Evolutionary conservation across 30 jellyfish, hydroid and myxozoan genomes (phyloP), one percentile per base, ranked within the genome.

Genomic region (Mastigias papua): DNA sequence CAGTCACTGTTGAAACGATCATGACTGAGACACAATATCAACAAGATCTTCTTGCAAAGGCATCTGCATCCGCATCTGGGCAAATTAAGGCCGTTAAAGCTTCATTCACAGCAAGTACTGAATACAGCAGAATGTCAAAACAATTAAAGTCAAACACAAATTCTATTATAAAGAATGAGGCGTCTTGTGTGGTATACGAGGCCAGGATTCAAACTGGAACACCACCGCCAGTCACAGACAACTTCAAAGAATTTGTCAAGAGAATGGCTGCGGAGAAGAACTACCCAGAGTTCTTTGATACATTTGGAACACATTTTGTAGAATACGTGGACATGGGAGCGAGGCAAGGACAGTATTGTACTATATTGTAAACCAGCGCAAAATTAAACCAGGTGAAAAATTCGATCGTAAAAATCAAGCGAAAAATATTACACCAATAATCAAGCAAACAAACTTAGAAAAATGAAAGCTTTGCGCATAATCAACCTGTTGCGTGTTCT

Each of bases 241-340:
- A 83, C 51, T 83, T 83, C 37, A 31, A 26, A 15, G 86, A 66
- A 17, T 30, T 27, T 48, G 92, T 83, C 2, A 68, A 26, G 67
- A 34, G 31, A 33, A 23, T 69, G 51, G 42, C 13, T 15, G 10
- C 50, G 26, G 60, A 72, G 16, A 34, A 46, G 22, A 65, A 48
- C 69, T 69, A 72, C 34, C 65, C 61, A 29, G 26, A 30, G 29
- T 83, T 83, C 32, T 30, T 83, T 75, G 79, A 83, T 51, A 69
- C 77, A 42, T 83, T 68, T 34, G 92, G 92, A 25, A 83, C 92
- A 7, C 92, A 83, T 58, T 83, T 83, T 50, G 61, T 83, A 22
- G 74, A 58, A 15, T 25, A n/a, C 1, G 70, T 83, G 22, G 73
- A 68, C 29, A 72, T 72, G 92, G 92, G 92, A 48, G 92, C 92